phyloP scores from a whole-genome alignment of 2,113 vertebrate genomes.

The Uropsilus gracilis region DNA sequence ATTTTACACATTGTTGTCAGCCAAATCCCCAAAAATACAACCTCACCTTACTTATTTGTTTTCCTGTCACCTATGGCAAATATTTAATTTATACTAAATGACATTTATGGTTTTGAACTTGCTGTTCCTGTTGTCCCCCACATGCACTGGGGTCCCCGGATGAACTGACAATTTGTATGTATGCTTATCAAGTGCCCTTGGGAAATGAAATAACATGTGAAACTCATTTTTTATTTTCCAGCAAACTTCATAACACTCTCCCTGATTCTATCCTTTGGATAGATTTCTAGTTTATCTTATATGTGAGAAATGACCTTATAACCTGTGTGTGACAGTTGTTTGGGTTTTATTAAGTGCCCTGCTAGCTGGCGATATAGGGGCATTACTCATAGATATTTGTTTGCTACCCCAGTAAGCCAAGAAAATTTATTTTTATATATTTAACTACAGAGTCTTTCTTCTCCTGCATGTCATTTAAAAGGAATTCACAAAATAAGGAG shows the following conservation, averaged over 20 bases:
- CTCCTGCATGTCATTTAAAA: conserved; percentile 74
- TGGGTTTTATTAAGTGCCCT: conserved; percentile 87
- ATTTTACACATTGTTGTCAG: conserved; percentile 36
- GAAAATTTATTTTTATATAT: conserved; percentile 84
- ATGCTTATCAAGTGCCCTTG: conserved; percentile 84
- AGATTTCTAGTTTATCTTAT: conserved; percentile 85
- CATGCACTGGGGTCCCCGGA: conserved; percentile 1
- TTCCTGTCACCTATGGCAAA: conserved; percentile 59
- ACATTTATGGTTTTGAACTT: conserved; percentile 68
- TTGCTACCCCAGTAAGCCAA: conserved; percentile 75
- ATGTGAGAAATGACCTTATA: conserved; percentile 88
- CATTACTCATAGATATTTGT: conserved; percentile 86
- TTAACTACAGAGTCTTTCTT: conserved; percentile 78
- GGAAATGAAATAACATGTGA: conserved; percentile 83
- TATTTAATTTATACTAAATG: conserved; percentile 65
- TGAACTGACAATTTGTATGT: conserved; percentile 60
- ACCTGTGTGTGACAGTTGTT: conserved; percentile 86
- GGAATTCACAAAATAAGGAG: conserved; percentile 42
- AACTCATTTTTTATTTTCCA: conserved; percentile 85
- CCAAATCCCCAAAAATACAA: background rate
- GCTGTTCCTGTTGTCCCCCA: conserved; percentile 19
- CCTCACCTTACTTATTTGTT: conserved; percentile 70
- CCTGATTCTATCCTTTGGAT: conserved; percentile 79
- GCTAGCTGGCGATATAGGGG: conserved; percentile 74
- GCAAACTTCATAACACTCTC: conserved; percentile 82